Base-by-base conservation (phyloP, 2,888 invertebrate species). In the Coelinius sp. region DNA sequence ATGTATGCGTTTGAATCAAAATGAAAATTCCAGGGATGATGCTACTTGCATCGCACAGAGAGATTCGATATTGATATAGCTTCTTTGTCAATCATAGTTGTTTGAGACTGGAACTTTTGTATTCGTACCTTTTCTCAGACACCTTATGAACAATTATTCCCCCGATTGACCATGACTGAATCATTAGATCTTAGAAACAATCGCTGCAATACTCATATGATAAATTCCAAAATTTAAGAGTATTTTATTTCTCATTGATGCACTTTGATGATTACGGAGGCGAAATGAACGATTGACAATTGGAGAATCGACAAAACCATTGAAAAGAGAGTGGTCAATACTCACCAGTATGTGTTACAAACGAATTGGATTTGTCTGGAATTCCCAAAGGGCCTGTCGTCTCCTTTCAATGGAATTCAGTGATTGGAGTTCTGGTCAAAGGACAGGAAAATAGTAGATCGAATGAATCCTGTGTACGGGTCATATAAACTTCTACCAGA, bases 21-120 rank as follows among this genome's bases (percentile, higher is more conserved):
- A 52, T 66, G 35, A 52, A 52, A 66, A 66, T 66, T 52, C 27
- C 49, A 8, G 7, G 22, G 49, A 52, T 66, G 49, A 35, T 66
- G 49, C 52, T 25, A 27, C n/a, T 31, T 20, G n/a, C n/a, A 35
- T 59, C 27, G 27, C 27, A 27, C 17, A 31, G n/a, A 31, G 20
- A n/a, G 49, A 2, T 24, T 10, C 20, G 22, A 24, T 35, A 63
- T 35, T 12, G 31, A 35, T 41, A 41, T 41, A 41, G 41, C 10
- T 38, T 31, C n/a, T 7, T 62, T 14, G 27, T 1, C 8, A 38
- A 38, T 38, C 38, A n/a, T n/a, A n/a, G 38, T 10, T 8, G 35
- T 35, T 10, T 35, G 35, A n/a, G n/a, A n/a, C n/a, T n/a, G n/a
- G n/a, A n/a, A 35, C 35, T 35, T 35, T 10, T 35, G 3, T 35